phyloP scores from a whole-genome alignment of 1,140 invertebrate species.

The Eriocheir sinensis region DNA sequence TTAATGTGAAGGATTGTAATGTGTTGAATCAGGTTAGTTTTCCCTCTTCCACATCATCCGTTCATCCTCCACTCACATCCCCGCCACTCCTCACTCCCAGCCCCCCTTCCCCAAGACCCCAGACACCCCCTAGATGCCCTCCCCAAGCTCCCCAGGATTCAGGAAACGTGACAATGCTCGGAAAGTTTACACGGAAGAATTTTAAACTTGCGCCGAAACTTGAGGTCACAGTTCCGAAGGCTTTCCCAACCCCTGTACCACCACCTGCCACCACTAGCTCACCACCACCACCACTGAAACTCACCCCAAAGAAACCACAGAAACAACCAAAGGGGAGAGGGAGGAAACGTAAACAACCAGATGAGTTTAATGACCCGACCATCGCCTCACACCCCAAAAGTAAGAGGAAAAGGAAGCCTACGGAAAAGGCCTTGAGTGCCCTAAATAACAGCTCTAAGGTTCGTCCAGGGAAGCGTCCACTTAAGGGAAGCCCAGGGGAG shows the following conservation, averaged over 20 bases:
- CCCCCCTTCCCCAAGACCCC: not conserved
- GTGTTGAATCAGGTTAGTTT: not conserved
- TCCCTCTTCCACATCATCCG: not conserved
- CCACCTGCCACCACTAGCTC: no score
- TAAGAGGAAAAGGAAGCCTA: conserved; percentile 5
- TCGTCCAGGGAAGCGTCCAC: not conserved
- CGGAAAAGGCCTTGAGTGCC: not conserved
- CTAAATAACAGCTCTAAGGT: not conserved
- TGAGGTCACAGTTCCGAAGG: not conserved
- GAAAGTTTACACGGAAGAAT: conserved; percentile 10
- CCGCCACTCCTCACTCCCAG: not conserved
- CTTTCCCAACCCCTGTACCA: no score
- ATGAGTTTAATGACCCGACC: not conserved
- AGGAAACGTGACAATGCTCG: not conserved
- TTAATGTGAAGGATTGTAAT: not conserved
- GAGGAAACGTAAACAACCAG: not conserved
- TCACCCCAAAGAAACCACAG: not conserved
- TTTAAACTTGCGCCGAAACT: not conserved
- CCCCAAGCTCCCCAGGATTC: not conserved
- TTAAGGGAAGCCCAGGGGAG: not conserved
- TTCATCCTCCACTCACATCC: not conserved
- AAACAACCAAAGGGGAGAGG: not conserved
- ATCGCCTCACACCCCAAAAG: not conserved
- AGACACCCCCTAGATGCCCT: not conserved
- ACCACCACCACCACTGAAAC: no score